Percentiles rank a stretch among this genome's conserved stretches.
phyloP scores from a whole-genome alignment of 2,888 invertebrate species.

The Tridacna crocea region DNA sequence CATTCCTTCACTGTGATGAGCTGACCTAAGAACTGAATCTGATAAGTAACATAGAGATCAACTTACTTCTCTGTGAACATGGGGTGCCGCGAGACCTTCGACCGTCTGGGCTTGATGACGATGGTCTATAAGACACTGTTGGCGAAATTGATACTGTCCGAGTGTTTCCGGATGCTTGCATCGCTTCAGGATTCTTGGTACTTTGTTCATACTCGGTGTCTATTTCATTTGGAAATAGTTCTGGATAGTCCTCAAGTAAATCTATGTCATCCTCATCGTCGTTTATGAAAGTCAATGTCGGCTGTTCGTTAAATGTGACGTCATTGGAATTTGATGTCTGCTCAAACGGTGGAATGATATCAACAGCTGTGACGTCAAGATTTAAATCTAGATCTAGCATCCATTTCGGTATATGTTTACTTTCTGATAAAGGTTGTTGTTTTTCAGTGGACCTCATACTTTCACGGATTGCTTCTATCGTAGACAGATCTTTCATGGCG shows the following conservation, averaged over 20 bases:
- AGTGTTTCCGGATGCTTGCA: neutral
- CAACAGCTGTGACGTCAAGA: conserved; percentile 52
- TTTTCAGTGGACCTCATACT: conserved; percentile 38
- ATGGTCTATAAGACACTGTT: neutral
- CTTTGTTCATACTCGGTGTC: neutral
- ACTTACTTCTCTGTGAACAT: too few relatives aligned
- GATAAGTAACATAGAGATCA: too few relatives aligned
- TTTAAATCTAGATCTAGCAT: conserved; percentile 57
- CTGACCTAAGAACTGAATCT: too few relatives aligned
- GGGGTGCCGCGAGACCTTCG: too few relatives aligned
- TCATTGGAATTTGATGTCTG: neutral
- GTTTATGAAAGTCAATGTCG: conserved; percentile 36
- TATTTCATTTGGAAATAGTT: conserved; percentile 6
- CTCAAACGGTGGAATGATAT: conserved; percentile 51
- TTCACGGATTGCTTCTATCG: conserved; percentile 50
- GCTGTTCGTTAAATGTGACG: conserved; percentile 40
- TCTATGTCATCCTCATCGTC: conserved; percentile 28
- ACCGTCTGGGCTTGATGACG: conserved; percentile 3
- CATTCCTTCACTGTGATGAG: too few relatives aligned
- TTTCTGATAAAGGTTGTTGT: neutral
- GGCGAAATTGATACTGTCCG: neutral
- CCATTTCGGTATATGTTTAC: conserved; percentile 46
- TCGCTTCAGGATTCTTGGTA: neutral
- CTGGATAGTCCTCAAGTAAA: conserved; percentile 13
- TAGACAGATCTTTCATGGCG: conserved; percentile 47